Conservation (phyloP, 2,113 vertebrate genomes). For the Castor canadensis region DNA sequence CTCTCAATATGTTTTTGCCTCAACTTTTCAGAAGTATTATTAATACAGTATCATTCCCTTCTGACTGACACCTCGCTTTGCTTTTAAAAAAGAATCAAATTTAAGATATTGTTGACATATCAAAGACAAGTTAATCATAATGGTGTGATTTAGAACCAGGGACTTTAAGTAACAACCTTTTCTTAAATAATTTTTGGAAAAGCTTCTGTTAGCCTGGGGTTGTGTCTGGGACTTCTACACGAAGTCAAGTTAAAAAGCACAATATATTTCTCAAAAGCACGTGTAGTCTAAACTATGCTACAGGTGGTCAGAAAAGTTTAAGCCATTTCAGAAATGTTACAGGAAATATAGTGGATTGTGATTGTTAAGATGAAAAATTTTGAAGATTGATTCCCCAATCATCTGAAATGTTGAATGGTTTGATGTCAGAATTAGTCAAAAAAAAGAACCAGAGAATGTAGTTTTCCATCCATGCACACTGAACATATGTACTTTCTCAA, state of each 20-base stretch:
- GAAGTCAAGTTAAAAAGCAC: not conserved
- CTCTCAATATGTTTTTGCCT: not conserved
- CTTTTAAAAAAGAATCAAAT: not conserved
- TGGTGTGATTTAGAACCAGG: not conserved
- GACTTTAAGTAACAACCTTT: not conserved
- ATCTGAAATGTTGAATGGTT: not conserved
- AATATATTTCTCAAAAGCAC: not conserved
- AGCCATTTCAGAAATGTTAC: constrained; percentile 34
- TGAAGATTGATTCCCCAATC: not conserved
- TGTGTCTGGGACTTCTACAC: not conserved
- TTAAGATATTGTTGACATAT: not conserved
- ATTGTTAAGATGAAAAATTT: constrained; percentile 38
- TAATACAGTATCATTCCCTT: not conserved
- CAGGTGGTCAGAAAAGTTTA: constrained; percentile 27
- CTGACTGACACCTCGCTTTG: not conserved
- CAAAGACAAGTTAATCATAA: not conserved
- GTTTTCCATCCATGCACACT: not conserved
- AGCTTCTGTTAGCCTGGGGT: not conserved
- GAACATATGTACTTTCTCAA: constrained; percentile 10
- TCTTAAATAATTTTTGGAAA: not conserved
- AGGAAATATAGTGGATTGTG: constrained; percentile 25
- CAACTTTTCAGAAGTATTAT: constrained; percentile 5
- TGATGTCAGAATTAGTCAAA: constrained; percentile 2
- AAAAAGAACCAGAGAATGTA: not conserved
- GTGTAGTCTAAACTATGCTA: not conserved